Percentiles rank a stretch among this genome's conserved stretches.
These are phyloP conservation scores for Serranochromis macrocephalus DNA, from an alignment of 2,113 vertebrate species.

Conservation along the genomic window DNA sequence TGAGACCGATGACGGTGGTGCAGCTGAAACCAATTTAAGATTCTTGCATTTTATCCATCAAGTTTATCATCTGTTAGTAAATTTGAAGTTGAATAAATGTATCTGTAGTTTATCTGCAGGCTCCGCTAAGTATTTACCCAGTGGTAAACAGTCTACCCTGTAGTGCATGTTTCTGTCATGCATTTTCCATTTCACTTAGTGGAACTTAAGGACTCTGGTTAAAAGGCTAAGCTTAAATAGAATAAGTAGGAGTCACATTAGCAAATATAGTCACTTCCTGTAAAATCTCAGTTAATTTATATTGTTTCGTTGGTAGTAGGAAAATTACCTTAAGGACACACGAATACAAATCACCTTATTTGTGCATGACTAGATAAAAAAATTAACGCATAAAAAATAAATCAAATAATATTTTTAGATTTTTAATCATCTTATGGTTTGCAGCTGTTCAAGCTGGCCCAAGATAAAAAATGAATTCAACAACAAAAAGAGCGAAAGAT, in stretches of 20 bases:
- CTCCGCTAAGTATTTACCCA: fast-evolving
- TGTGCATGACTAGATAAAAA: neutral
- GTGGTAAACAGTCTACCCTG: neutral
- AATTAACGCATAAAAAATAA: neutral
- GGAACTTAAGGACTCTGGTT: fast-evolving
- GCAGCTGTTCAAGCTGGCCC: neutral
- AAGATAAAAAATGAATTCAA: neutral
- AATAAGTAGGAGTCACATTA: neutral
- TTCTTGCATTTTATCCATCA: neutral
- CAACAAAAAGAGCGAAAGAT: neutral
- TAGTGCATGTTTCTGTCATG: neutral
- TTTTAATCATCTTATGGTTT: neutral
- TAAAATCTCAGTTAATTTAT: neutral
- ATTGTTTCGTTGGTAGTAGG: neutral
- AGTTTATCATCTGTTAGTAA: neutral
- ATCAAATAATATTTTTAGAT: neutral
- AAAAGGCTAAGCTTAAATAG: fast-evolving
- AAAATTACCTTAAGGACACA: neutral
- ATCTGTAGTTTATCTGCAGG: fast-evolving
- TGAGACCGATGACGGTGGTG: neutral
- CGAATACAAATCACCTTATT: neutral
- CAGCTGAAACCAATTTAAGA: neutral
- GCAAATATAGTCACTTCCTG: neutral
- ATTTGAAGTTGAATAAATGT: neutral
- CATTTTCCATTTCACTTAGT: neutral